These are phyloP conservation scores for Picathartes gymnocephalus DNA, from an alignment of 2,113 vertebrate genomes.

Conservation along the genomic window DNA sequence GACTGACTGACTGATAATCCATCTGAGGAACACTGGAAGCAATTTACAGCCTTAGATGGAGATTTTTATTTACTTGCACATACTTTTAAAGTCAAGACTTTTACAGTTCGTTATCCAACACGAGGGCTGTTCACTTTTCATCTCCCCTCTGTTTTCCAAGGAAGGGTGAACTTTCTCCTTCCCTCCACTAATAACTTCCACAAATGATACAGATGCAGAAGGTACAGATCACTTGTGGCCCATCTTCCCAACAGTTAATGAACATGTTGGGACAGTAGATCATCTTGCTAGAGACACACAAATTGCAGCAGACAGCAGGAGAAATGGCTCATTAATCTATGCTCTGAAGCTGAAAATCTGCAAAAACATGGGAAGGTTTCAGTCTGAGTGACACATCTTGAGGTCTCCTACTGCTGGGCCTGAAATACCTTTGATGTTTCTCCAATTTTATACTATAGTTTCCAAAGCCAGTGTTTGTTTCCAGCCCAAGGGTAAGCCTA, in stretches of 20 bases:
- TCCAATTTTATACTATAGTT: neutral
- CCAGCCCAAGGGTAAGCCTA: neutral
- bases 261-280: neutral
- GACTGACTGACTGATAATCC: neutral
- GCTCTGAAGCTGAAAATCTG: neutral
- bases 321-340: neutral
- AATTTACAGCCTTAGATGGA: constrained; percentile 46
- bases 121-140: neutral
- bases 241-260: neutral
- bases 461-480: neutral
- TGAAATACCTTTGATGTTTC: constrained; percentile 11
- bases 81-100: neutral
- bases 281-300: neutral
- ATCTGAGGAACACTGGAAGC: neutral
- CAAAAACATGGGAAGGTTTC: neutral
- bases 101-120: neutral
- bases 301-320: neutral
- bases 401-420: neutral
- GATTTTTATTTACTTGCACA: neutral
- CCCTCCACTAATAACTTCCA: neutral
- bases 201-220: neutral
- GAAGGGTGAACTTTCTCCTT: neutral
- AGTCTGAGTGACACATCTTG: neutral
- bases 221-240: neutral
- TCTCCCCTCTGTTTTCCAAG: neutral